phyloP scores from a whole-genome alignment of 2,113 vertebrate genomes.

The Gymnobelideus leadbeateri region DNA sequence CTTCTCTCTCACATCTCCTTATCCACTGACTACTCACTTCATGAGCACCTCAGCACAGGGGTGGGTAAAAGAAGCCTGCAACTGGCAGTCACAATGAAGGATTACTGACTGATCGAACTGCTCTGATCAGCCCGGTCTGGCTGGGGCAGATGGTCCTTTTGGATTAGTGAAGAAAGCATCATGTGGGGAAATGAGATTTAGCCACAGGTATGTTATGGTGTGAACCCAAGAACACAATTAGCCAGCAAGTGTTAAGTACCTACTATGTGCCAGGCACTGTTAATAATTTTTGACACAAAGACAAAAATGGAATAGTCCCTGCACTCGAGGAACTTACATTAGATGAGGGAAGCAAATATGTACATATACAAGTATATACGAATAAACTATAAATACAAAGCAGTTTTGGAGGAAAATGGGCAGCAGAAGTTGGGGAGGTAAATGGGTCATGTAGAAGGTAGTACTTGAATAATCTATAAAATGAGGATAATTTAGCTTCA shows the following conservation, averaged over 20 bases:
- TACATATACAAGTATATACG: neutral
- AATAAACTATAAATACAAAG: neutral
- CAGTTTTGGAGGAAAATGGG: neutral
- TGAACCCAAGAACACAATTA: neutral
- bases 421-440: neutral
- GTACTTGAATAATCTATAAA: neutral
- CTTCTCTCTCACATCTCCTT: neutral
- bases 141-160: neutral
- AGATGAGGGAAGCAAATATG: neutral
- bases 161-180: neutral
- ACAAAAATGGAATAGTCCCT: too few species aligned
- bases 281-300: too few species aligned
- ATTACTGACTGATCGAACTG: neutral
- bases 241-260: too few species aligned
- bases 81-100: neutral
- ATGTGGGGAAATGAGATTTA: neutral
- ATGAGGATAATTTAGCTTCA: neutral
- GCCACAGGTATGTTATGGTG: neutral
- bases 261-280: too few species aligned
- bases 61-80: neutral
- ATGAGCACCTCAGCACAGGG: neutral
- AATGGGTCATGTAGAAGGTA: neutral
- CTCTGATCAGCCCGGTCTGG: neutral
- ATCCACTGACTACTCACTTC: neutral
- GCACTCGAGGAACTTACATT: neutral